These are phyloP conservation scores for Otus sunia DNA, from an alignment of 2,113 vertebrate genomes.

Conservation along the genomic window DNA sequence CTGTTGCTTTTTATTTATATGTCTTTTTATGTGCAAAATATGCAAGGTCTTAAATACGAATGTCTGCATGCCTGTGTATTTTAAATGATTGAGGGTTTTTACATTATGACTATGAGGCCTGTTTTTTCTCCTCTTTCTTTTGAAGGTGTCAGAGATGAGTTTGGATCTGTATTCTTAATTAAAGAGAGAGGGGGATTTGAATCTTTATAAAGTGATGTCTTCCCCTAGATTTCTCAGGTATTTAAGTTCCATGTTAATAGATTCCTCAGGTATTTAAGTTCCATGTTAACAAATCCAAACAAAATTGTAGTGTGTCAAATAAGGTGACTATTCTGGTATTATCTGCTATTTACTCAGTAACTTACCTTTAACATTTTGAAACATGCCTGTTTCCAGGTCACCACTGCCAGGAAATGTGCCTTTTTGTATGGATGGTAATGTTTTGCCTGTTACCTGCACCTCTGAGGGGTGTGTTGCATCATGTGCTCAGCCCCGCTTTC, in stretches of 20 bases:
- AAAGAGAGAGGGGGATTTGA: neutral
- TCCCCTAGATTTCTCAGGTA: neutral
- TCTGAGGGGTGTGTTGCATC: neutral
- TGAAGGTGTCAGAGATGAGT: neutral
- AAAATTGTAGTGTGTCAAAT: neutral
- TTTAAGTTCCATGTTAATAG: neutral
- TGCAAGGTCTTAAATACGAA: neutral
- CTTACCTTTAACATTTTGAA: neutral
- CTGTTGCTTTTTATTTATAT: neutral
- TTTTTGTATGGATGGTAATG: neutral
- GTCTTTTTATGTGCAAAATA: neutral
- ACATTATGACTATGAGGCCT: neutral
- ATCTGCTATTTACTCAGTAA: neutral
- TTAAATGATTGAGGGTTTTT: neutral
- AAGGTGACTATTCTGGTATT: neutral
- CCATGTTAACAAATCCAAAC: neutral
- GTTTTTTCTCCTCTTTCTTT: neutral
- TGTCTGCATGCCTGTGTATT: neutral
- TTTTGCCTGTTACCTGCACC: neutral
- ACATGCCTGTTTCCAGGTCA: neutral
- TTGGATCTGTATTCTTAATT: constrained; percentile 19
- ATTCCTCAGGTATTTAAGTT: neutral
- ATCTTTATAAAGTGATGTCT: neutral
- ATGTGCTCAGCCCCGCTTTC: neutral
- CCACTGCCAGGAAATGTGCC: neutral